phyloP scores from a whole-genome alignment of 2,888 invertebrate species.

The Agapostemon virescens region DNA sequence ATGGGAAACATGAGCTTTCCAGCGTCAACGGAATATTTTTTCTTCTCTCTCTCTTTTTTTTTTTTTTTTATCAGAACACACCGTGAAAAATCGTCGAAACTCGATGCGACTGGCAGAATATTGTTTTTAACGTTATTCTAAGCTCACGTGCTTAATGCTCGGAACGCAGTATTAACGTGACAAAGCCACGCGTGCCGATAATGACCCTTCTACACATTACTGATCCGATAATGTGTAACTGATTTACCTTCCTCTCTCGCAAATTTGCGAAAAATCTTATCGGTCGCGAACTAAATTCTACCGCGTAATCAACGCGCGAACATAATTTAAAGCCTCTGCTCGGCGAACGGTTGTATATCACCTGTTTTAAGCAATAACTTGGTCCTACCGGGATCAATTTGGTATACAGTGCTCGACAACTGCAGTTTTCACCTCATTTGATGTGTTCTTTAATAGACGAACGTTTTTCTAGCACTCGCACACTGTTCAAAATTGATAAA shows the following conservation, averaged over 20 bases:
- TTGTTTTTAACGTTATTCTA: not conserved
- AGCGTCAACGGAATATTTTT: constrained; percentile 13
- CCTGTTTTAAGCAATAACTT: not conserved
- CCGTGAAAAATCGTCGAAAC: not conserved
- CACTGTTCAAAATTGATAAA: too few relatives aligned
- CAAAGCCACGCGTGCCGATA: not conserved
- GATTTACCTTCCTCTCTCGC: not conserved
- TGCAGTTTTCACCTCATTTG: too few relatives aligned
- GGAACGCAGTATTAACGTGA: constrained; percentile 2
- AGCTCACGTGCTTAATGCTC: not conserved
- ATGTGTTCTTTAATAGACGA: not conserved
- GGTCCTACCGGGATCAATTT: not conserved
- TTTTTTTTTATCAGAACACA: not conserved
- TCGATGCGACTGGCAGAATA: not conserved
- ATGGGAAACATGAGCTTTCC: not conserved
- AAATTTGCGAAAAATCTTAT: constrained; percentile 16
- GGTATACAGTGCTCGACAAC: too few relatives aligned
- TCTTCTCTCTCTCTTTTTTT: too few relatives aligned
- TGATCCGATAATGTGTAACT: not conserved
- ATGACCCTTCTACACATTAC: not conserved
- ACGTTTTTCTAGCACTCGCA: not conserved
- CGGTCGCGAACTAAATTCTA: not conserved
- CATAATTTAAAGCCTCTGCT: constrained; percentile 8
- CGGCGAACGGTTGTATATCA: not conserved
- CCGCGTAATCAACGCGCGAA: not conserved